Evolutionary conservation across 2,888 invertebrate genomes (phyloP).

Genomic region (Sussaba pulchella): DNA sequence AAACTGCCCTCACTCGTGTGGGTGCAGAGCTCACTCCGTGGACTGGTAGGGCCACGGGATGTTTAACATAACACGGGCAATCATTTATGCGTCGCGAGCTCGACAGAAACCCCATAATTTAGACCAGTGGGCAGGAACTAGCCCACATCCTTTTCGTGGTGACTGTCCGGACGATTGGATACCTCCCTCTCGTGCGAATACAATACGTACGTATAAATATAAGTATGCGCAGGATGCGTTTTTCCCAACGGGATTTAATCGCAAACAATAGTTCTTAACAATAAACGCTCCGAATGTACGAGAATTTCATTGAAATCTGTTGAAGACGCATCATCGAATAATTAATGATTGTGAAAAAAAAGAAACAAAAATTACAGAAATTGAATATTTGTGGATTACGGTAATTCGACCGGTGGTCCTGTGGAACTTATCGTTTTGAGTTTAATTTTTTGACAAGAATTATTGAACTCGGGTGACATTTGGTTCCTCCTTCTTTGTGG

Average conservation of each 20-base stretch:
- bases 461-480: no score
- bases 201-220: constrained; percentile 13
- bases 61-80: constrained; percentile 84
- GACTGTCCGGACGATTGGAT: constrained; percentile 59
- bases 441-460: no score
- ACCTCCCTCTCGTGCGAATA: constrained; percentile 46
- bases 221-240: background rate
- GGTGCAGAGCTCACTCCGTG: constrained; percentile 51
- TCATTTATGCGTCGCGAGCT: constrained; percentile 83
- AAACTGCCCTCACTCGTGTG: constrained; percentile 58
- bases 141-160: constrained; percentile 70
- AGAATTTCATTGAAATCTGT: background rate
- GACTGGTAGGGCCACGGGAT: constrained; percentile 74
- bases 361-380: no score
- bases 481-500: no score
- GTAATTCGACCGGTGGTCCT: no score
- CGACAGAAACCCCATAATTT: constrained; percentile 83
- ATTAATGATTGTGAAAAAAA: no score
- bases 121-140: constrained; percentile 81
- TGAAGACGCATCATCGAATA: background rate
- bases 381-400: no score
- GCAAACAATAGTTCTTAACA: constrained; percentile 1
- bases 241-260: background rate
- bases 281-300: background rate
- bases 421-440: no score